These are phyloP conservation scores for Penelope pileata DNA, from an alignment of 2,113 vertebrate genomes.

Conservation along the genomic window DNA sequence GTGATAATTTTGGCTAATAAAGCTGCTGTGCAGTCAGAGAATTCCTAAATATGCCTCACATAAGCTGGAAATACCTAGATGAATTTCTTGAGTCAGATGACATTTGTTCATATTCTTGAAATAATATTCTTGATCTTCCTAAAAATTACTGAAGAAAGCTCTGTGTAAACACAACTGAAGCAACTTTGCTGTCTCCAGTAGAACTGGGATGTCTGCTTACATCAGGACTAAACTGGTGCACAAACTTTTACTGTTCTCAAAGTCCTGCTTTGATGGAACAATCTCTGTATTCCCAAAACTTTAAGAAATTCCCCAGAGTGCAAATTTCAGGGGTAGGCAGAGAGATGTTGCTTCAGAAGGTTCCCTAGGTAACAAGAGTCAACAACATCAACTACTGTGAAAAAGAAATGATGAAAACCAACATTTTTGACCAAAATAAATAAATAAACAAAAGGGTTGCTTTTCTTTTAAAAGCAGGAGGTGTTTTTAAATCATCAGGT, in stretches of 20 bases:
- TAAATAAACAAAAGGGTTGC: too few relatives aligned
- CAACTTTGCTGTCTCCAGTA: background rate
- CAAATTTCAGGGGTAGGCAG: background rate
- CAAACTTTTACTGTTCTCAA: background rate
- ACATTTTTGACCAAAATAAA: background rate
- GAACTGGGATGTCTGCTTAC: background rate
- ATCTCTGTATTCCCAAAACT: background rate
- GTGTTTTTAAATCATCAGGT: background rate
- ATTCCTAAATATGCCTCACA: background rate
- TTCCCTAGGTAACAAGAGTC: background rate
- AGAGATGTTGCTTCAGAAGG: background rate
- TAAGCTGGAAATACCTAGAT: background rate
- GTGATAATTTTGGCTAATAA: background rate
- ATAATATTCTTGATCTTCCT: background rate
- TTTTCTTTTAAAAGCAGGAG: background rate
- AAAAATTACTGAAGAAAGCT: background rate
- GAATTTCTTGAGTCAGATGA: background rate
- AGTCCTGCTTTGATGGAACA: background rate
- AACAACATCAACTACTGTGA: background rate
- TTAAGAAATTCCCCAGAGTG: background rate
- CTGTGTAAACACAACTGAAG: background rate
- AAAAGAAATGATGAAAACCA: background rate
- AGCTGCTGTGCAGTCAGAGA: background rate
- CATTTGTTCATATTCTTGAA: background rate
- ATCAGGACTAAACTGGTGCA: background rate